Base-by-base conservation (phyloP, 2,797 vertebrate species). In the Hydrophis major region DNA sequence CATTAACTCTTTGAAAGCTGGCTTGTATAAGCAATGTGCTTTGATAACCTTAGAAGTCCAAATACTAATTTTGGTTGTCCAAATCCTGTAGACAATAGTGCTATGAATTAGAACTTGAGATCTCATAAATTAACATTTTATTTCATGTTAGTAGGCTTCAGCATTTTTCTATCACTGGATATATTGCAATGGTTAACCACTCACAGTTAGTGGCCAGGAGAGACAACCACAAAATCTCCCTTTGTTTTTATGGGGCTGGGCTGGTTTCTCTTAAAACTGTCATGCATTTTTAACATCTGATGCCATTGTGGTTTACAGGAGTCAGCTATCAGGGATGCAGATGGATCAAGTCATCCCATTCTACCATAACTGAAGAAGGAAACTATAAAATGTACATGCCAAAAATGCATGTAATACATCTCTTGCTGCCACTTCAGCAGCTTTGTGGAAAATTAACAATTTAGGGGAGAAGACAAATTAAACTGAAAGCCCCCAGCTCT, bases 1-100 rank as follows among this genome's bases (percentile, higher is more conserved):
- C 86, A 12, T 97, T 97, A 97, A 97, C 96, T 93, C 96, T 95
- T 95, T 32, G 13, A 87, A 90, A 91, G 92, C 96, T 53, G 90
- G 32, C 5, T 53, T 53, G 59, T 55, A 50, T 37, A 25, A 86
- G n/a, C n/a, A 22, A 27, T 8, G 2, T 88, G 55, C 8, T 78
- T 90, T 88, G 28, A 27, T 69, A 60, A 78, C n/a, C 12, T 57
- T 86, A 78, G 16, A 69, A 78, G 13, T 22, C 56, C 66, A 56
- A 55, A 89, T 25, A 28, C 47, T 55, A 42, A 47, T n/a, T 42
- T 86, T 53, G 27, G 22, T 56, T 89, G 57, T 61, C 20, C 27
- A 88, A 12, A 50, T 32, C 25, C 50, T 63, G 16, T 55, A 10
- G 47, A 63, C 6, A 47, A 60, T 20, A 55, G n/a, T 7, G 6